These are phyloP conservation scores for Lanistes nyassanus DNA, from an alignment of 1,140 invertebrate species.

Conservation along the genomic window DNA sequence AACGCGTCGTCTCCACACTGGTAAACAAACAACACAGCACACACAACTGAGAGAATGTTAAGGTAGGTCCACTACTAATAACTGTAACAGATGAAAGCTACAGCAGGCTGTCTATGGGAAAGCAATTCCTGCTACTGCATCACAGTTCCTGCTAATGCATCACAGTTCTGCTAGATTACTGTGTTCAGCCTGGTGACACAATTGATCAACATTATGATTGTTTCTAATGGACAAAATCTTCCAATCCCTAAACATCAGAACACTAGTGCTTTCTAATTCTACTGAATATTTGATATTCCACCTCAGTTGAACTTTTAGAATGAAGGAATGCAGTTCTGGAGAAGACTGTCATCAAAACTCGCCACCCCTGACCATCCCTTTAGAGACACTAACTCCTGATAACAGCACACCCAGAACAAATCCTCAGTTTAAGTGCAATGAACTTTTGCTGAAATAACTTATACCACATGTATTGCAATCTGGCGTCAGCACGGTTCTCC, in stretches of 20 bases:
- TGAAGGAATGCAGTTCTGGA: no score
- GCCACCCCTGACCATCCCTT: not conserved
- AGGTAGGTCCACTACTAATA: not conserved
- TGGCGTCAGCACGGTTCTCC: not conserved
- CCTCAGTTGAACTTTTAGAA: no score
- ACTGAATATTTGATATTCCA: no score
- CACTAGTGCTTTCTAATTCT: no score
- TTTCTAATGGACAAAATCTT: no score
- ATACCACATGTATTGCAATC: no score
- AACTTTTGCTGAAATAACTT: no score
- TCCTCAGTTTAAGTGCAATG: not conserved
- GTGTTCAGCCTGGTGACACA: not conserved
- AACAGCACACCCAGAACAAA: not conserved
- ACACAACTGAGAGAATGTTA: not conserved
- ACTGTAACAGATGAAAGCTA: not conserved
- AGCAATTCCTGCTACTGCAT: not conserved
- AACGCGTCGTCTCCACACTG: constrained; percentile 35
- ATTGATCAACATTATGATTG: not conserved
- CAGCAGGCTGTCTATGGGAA: not conserved
- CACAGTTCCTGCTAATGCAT: not conserved
- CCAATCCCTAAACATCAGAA: no score
- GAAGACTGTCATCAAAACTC: no score
- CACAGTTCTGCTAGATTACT: not conserved
- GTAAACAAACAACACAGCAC: not conserved
- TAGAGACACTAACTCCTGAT: not conserved